These are phyloP conservation scores for Monomorium pharaonis DNA, from an alignment of 1,140 invertebrate species.

Conservation along the genomic window DNA sequence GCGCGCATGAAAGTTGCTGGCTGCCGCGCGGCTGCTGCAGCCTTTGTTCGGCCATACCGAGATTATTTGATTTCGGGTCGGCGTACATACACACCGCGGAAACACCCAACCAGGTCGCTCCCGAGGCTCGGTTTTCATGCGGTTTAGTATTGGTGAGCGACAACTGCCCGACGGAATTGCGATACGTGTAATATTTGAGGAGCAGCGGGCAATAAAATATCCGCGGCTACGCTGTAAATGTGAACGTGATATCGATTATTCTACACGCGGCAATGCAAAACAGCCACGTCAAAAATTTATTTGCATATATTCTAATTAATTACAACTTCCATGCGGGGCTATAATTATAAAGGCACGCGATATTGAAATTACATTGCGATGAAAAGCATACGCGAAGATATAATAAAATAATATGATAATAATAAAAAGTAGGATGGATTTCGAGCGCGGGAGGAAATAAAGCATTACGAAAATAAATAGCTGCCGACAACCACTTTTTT, in stretches of 20 bases:
- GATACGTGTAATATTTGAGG: neutral
- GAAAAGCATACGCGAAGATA: neutral
- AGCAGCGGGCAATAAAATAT: constrained; percentile 3
- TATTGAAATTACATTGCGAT: neutral
- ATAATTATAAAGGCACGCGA: neutral
- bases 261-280: neutral
- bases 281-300: neutral
- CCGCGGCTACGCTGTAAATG: neutral
- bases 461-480: constrained; percentile 29
- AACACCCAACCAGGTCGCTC: constrained; percentile 34
- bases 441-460: neutral
- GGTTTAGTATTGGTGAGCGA: constrained; percentile 38
- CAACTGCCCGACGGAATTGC: constrained; percentile 15
- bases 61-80: constrained; percentile 68
- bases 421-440: neutral
- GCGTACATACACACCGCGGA: constrained; percentile 20
- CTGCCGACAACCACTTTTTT: neutral
- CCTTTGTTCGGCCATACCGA: constrained; percentile 45
- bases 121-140: constrained; percentile 4
- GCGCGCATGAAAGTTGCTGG: constrained; percentile 43
- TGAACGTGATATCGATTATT: neutral
- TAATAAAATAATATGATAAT: neutral
- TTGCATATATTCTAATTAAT: neutral
- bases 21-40: neutral
- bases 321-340: neutral